Evolutionary conservation across 1,140 invertebrate genomes (phyloP), one percentile per base, ranked within the genome.

Genomic region (Elysia chlorotica): DNA sequence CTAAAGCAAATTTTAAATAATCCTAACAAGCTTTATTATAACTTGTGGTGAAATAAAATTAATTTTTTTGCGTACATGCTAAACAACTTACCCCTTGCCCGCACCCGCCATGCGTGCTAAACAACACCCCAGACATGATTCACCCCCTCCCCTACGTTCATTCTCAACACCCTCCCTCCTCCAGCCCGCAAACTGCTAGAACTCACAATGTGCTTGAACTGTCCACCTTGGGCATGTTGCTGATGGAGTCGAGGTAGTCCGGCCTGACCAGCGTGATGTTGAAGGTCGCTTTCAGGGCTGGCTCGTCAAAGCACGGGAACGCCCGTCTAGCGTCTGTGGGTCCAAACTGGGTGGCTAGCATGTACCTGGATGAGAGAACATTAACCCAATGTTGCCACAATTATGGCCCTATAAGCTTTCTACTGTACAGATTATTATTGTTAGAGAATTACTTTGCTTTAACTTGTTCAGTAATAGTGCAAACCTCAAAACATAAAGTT

Each of bases 221-320:
- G 35, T 65, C 54, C 19, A 41, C 57, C 23, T 71, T 30, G 0
- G 68, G 66, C 25, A 71, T 77, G 37, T 74, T 77, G 53, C 69
- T 74, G 23, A 77, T 56, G n/a, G 36, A 65, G 30, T 30, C 37
- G 1, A 65, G 28, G 62, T 70, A 23, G 0, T 41, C 30, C n/a
- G 74, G 70, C 17, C 62, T 21, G 17, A 66, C 63, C 21, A 78
- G 59, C 4, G 81, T 80, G 94, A 96, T 96, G 81, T 98, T 98
- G 73, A 94, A 95, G 10, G 89, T 92, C 0, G 96, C 93, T 84
- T 99, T 99, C 79, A 95, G 91, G 2, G 89, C 89, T 0, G 97
- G 97, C 82, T 99, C 97, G 84, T 99, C 97, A 84, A 98, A 98
- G 87, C 96, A 98, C 0, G 96, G 96, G 85, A 98, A 98, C 0